Evolutionary conservation across 2,797 vertebrate genomes (phyloP).

Genomic region (Loriculus beryllinus): DNA sequence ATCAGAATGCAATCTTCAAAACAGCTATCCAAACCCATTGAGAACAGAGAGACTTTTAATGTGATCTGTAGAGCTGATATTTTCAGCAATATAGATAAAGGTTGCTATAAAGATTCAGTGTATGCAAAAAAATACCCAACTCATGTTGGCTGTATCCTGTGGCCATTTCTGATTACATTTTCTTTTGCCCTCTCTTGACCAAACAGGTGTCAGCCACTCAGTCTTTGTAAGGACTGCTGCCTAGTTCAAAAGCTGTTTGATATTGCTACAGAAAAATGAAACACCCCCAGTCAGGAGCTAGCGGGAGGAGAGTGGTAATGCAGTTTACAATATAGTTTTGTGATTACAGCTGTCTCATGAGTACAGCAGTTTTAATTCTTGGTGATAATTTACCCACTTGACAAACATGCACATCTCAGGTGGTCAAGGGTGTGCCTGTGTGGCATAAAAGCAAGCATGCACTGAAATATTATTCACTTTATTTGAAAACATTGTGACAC

Average conservation of each 20-base stretch:
- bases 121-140: not conserved
- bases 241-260: fast-evolving
- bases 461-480: not conserved
- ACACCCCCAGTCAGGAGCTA: not conserved
- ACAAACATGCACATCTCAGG: not conserved
- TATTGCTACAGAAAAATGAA: not conserved
- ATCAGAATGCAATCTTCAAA: not conserved
- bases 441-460: not conserved
- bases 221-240: not conserved
- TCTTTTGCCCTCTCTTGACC: not conserved
- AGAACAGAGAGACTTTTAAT: not conserved
- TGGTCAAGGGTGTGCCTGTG: not conserved
- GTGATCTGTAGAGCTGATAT: not conserved
- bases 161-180: not conserved
- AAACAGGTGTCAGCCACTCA: not conserved
- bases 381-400: not conserved
- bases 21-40: not conserved
- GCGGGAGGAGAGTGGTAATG: not conserved
- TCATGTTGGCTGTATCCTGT: fast-evolving
- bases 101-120: not conserved
- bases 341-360: not conserved
- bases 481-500: not conserved
- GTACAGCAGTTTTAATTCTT: not conserved
- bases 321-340: not conserved
- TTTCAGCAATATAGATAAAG: not conserved